These are phyloP conservation scores for Amia ocellicauda DNA, from an alignment of 2,113 vertebrate species.

Conservation along the genomic window DNA sequence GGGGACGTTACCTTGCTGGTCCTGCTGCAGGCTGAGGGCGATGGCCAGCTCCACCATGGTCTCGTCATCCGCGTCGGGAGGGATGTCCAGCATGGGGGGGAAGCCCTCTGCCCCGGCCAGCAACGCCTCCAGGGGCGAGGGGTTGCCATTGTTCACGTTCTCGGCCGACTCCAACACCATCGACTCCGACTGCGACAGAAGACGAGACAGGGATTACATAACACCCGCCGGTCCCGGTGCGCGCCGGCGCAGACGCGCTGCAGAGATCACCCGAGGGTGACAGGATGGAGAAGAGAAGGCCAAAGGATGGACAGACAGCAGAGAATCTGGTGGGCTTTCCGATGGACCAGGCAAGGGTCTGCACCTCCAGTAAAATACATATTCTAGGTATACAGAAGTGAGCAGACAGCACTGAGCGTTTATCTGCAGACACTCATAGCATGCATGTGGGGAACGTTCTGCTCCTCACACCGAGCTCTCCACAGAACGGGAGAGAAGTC, in stretches of 20 bases:
- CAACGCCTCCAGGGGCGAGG: slow-evolving; percentile 92
- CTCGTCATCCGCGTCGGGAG: slow-evolving; percentile 96
- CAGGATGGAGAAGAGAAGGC: too few relatives aligned
- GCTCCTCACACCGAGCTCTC: too few relatives aligned
- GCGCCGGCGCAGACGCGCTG: not conserved
- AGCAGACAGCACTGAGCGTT: too few relatives aligned
- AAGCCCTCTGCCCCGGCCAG: slow-evolving; percentile 96
- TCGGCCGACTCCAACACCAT: slow-evolving; percentile 97
- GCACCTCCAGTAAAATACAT: too few relatives aligned
- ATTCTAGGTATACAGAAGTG: too few relatives aligned
- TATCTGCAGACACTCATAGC: too few relatives aligned
- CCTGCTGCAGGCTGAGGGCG: slow-evolving; percentile 94
- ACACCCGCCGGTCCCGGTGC: slow-evolving; percentile 6
- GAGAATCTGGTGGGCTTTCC: too few relatives aligned
- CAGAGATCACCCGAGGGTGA: too few relatives aligned
- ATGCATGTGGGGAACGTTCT: too few relatives aligned
- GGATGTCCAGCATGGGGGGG: slow-evolving; percentile 97
- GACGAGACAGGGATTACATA: slow-evolving; percentile 32
- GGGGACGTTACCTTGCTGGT: slow-evolving; percentile 84
- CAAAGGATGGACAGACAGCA: too few relatives aligned
- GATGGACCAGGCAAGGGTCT: too few relatives aligned
- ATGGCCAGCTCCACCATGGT: slow-evolving; percentile 98
- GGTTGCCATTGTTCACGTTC: slow-evolving; percentile 94
- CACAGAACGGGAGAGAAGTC: not conserved
- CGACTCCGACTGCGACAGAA: slow-evolving; percentile 79